A percentile compares a stretch with the other conserved stretches of the same genome.
Evolutionary conservation across 1,140 invertebrate species (phyloP).

Genomic region (Lycorma delicatula): DNA sequence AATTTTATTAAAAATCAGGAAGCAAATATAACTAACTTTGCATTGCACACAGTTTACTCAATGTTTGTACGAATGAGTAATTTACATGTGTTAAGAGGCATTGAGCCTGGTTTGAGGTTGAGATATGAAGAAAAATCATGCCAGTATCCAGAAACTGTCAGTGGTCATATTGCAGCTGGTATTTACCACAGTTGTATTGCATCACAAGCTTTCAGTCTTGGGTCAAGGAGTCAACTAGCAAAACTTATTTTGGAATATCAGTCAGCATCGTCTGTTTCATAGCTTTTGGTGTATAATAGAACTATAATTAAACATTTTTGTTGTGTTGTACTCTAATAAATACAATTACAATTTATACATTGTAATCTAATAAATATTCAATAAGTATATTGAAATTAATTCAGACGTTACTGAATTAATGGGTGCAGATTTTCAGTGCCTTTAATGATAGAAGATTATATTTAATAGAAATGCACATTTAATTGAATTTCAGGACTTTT

Average conservation of each 20-base stretch:
- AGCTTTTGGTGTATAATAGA: no score
- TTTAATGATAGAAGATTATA: no score
- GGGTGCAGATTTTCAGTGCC: no score
- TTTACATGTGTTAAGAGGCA: conserved; percentile 57
- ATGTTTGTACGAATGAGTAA: conserved; percentile 52
- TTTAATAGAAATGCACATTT: no score
- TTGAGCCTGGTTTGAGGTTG: conserved; percentile 53
- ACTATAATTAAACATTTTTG: no score
- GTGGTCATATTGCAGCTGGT: conserved; percentile 1
- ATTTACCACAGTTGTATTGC: conserved; percentile 18
- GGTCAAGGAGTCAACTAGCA: conserved; percentile 27
- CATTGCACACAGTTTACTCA: conserved; percentile 45
- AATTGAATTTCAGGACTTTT: no score
- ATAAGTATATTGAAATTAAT: no score
- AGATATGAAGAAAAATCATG: conserved; percentile 16
- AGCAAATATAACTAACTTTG: conserved; percentile 10
- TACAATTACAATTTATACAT: no score
- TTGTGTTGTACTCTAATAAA: no score
- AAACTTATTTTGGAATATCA: conserved; percentile 27
- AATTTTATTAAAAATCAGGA: conserved; percentile 15
- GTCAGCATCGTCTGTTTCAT: no score
- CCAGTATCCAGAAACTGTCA: conserved; percentile 1
- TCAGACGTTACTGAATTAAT: no score
- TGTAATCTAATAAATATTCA: no score
- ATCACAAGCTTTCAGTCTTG: conserved; percentile 23